Base-by-base conservation (phyloP, 2,888 invertebrate species). In the Caradrina kadenii region DNA sequence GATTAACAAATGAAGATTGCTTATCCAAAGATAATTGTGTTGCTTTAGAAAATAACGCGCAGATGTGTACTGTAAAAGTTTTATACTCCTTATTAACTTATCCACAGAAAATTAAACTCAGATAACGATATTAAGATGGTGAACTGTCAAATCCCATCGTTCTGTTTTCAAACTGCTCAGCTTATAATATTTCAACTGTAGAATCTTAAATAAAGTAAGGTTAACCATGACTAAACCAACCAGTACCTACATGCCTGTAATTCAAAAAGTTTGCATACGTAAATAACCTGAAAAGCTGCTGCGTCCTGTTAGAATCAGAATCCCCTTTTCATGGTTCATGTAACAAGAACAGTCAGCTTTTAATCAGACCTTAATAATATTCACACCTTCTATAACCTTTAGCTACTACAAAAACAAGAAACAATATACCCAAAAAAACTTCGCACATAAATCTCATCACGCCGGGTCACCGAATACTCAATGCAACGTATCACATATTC, bases 361-460 rank as follows among this genome's bases (percentile, higher is more conserved):
- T 4, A 45, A 54, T 31, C 6, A 35, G 48, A 55, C 35, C 45
- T 48, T 26, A 54, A 54, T 42, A 55, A 26, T 6, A 53, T 53
- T 58, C 31, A 66, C 66, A 60, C 54, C 56, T 63, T 69, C 63
- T 54, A 50, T 19, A 59, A 60, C 71, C 78, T 79, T 63, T 62
- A 53, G 22, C 26, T 0, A 13, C n/a, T 17, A 72, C 67, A 65
- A 68, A 71, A 71, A 71, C 67, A 0, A 42, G 75, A 75, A 73
- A 73, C 73, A 75, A 69, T 73, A 73, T 62, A 73, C 58, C 52
- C 49, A 56, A 75, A 75, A 70, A 76, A 79, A 61, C 67, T 80
- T 81, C 83, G 67, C 83, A 83, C 80, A 81, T 82, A 68, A 81
- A 79, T 74, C 75, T 80, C 63, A 75, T 73, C 66, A 61, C 58